Evolutionary conservation across 2,888 invertebrate genomes (phyloP).

Genomic region (Eilema sororculum): DNA sequence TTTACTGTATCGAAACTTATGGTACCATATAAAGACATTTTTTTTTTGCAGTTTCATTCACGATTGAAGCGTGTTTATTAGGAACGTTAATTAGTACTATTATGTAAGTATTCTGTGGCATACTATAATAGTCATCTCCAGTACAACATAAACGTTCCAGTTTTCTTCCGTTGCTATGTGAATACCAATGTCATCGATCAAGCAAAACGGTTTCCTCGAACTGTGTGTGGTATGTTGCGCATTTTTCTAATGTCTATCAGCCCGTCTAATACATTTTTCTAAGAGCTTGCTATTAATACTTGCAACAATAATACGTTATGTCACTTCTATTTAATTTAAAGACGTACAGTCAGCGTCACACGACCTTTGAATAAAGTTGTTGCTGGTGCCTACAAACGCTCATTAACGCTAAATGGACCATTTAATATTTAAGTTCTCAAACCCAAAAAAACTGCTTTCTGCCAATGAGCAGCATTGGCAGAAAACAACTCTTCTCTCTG

Average conservation of each 20-base stretch:
- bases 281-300: too few species aligned
- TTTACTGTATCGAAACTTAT: too few species aligned
- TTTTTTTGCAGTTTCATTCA: too few species aligned
- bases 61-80: too few species aligned
- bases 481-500: too few species aligned
- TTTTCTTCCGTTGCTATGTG: neutral
- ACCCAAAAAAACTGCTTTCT: neutral
- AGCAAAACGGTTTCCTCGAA: slow-evolving; percentile 7
- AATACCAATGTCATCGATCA: neutral
- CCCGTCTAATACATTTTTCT: neutral
- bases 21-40: too few species aligned
- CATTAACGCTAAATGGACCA: too few species aligned
- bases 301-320: neutral
- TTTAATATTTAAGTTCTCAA: neutral
- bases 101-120: too few species aligned
- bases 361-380: neutral
- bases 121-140: neutral
- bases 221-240: neutral
- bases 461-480: too few species aligned
- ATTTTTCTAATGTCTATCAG: neutral
- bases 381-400: neutral
- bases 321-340: neutral
- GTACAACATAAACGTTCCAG: neutral
- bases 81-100: too few species aligned
- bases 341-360: neutral